Percentiles rank a stretch among this genome's conserved stretches.
Evolutionary conservation across 2,113 vertebrate genomes (phyloP).

Genomic region (Nesospiza acunhae): DNA sequence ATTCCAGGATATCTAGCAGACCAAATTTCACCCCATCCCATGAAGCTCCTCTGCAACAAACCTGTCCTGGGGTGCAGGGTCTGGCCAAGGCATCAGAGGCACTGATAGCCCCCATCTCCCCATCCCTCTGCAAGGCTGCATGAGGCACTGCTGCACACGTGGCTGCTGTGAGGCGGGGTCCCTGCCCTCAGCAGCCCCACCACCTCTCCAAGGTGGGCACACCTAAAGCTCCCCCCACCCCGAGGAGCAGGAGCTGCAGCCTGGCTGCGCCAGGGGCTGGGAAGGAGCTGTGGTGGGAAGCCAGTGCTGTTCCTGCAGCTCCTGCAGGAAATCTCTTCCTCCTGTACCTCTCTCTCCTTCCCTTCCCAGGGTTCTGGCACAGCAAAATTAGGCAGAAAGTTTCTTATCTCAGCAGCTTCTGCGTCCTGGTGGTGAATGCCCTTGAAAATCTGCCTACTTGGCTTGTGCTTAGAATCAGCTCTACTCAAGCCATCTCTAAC

Average conservation of each 20-base stretch:
- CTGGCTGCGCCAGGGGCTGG: neutral
- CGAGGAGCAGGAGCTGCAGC: neutral
- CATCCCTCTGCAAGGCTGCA: neutral
- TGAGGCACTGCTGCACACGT: neutral
- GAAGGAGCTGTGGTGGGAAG: neutral
- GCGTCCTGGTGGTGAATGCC: slow-evolving; percentile 8
- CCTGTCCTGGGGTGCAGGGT: neutral
- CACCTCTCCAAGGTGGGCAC: neutral
- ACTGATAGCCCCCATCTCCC: neutral
- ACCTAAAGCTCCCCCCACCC: neutral
- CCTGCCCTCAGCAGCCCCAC: neutral
- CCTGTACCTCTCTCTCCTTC: neutral
- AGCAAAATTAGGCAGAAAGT: slow-evolving; percentile 28
- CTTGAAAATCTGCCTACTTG: slow-evolving; percentile 59
- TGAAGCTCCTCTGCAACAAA: neutral
- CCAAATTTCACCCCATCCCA: neutral
- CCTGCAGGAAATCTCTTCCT: neutral
- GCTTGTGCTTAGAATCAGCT: slow-evolving; percentile 17
- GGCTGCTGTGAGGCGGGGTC: neutral
- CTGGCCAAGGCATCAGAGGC: neutral
- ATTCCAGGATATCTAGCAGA: neutral
- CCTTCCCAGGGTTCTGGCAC: neutral
- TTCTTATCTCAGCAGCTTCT: slow-evolving; percentile 45
- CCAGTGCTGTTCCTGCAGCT: neutral
- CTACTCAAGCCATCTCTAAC: slow-evolving; percentile 11